phyloP scores from a whole-genome alignment of 2,888 invertebrate species.

The Patella depressa region DNA sequence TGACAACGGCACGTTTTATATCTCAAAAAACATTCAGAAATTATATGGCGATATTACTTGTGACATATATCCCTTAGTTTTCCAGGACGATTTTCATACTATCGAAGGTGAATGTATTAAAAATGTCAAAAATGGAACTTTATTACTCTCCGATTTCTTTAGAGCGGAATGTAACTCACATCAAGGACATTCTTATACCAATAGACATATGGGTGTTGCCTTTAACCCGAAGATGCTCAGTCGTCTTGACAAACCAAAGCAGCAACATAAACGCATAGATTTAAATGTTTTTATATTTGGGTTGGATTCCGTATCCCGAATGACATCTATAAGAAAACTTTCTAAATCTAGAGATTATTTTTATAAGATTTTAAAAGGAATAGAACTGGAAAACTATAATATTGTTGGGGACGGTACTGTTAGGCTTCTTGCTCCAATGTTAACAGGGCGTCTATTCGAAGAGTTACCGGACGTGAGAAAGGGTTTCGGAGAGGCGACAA shows the following conservation, averaged over 20 bases:
- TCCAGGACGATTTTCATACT: slow-evolving; percentile 44
- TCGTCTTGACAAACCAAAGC: background rate
- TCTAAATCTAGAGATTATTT: slow-evolving; percentile 48
- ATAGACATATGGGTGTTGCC: slow-evolving; percentile 76
- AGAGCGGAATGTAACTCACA: slow-evolving; percentile 43
- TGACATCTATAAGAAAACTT: slow-evolving; percentile 73
- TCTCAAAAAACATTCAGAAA: slow-evolving; percentile 73
- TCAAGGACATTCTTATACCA: slow-evolving; percentile 75
- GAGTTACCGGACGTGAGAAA: slow-evolving; percentile 15
- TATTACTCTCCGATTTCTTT: slow-evolving; percentile 47
- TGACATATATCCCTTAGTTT: slow-evolving; percentile 73
- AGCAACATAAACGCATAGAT: slow-evolving; percentile 71
- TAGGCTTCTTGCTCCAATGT: slow-evolving; percentile 44
- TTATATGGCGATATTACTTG: slow-evolving; percentile 72
- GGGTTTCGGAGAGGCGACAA: slow-evolving; percentile 78
- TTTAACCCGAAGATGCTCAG: slow-evolving; percentile 18
- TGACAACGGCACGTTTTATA: slow-evolving; percentile 76
- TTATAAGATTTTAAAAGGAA: slow-evolving; percentile 36
- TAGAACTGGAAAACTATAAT: slow-evolving; percentile 47
- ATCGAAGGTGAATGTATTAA: slow-evolving; percentile 31
- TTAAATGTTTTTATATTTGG: slow-evolving; percentile 86
- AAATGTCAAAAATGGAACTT: slow-evolving; percentile 32
- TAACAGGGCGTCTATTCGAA: slow-evolving; percentile 36
- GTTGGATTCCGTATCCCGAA: slow-evolving; percentile 87
- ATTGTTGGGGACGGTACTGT: slow-evolving; percentile 52